These are phyloP conservation scores for Drosophila mayaguana DNA, from an alignment of 2,888 invertebrate genomes.

Conservation along the genomic window DNA sequence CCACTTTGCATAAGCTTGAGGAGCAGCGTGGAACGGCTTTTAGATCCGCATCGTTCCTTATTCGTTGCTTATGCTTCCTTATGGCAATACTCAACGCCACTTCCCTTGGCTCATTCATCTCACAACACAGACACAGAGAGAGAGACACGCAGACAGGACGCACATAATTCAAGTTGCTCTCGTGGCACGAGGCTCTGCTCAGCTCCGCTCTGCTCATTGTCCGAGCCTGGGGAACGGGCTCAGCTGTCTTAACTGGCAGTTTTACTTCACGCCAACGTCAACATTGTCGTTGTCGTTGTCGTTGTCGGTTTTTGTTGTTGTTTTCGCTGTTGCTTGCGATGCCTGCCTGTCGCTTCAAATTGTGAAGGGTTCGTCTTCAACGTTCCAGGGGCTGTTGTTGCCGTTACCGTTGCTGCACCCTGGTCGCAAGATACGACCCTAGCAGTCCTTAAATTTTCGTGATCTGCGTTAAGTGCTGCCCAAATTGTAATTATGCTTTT, in stretches of 20 bases:
- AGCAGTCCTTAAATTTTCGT: constrained; percentile 48
- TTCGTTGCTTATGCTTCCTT: constrained; percentile 66
- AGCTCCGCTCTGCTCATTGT: constrained; percentile 24
- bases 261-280: constrained; percentile 69
- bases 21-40: constrained; percentile 36
- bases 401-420: constrained; percentile 23
- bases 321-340: constrained; percentile 22
- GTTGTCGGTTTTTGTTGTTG: constrained; percentile 4
- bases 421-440: constrained; percentile 33
- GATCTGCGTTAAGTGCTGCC: constrained; percentile 71
- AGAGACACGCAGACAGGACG: constrained; percentile 55
- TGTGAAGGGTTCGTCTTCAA: constrained; percentile 47
- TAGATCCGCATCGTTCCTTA: constrained; percentile 52
- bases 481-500: constrained; percentile 78
- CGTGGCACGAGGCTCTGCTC: constrained; percentile 61
- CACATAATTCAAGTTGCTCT: constrained; percentile 76
- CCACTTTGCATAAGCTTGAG: constrained; percentile 71
- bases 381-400: constrained; percentile 19
- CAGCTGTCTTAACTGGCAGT: constrained; percentile 76
- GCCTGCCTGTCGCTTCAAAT: constrained; percentile 51
- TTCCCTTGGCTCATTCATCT: constrained; percentile 76
- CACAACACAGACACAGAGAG: constrained; percentile 32
- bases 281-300: constrained; percentile 26
- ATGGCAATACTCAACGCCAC: constrained; percentile 76
- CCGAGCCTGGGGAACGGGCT: constrained; percentile 49